A percentile compares a stretch with the other conserved stretches of the same genome.
phyloP scores from a whole-genome alignment of 1,140 invertebrate genomes.

The Chymomyza costata region DNA sequence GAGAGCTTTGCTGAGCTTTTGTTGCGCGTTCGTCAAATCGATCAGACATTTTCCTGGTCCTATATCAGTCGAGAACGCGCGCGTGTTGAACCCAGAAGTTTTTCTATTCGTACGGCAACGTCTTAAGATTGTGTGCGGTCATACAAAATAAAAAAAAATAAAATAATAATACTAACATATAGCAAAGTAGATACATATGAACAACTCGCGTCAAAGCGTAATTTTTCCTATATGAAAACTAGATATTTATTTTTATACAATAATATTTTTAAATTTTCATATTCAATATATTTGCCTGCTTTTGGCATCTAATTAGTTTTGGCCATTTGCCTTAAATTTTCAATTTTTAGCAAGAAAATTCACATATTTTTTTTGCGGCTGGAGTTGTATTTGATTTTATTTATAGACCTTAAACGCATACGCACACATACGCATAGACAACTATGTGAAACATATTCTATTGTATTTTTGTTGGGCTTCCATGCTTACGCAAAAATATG shows the following conservation, averaged over 20 bases:
- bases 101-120: too few relatives aligned
- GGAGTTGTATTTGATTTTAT: constrained; percentile 48
- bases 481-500: constrained; percentile 40
- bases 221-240: constrained; percentile 14
- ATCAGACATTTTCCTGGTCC: constrained; percentile 48
- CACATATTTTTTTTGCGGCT: constrained; percentile 29
- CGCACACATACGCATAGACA: constrained; percentile 4
- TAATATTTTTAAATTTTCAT: constrained; percentile 23
- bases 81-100: constrained; percentile 15
- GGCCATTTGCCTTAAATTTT: constrained; percentile 30
- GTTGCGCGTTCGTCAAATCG: constrained; percentile 24
- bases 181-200: too few relatives aligned
- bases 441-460: constrained; percentile 35
- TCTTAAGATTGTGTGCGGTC: too few relatives aligned
- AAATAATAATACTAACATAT: too few relatives aligned
- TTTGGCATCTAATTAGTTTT: constrained; percentile 9
- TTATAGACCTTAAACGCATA: constrained; percentile 35
- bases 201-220: too few relatives aligned
- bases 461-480: constrained; percentile 42
- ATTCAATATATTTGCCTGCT: constrained; percentile 14
- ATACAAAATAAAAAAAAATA: too few relatives aligned
- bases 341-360: constrained; percentile 14
- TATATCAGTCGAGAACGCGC: constrained; percentile 51
- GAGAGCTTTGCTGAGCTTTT: constrained; percentile 35
- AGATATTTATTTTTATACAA: constrained; percentile 49